Percentiles rank a stretch among this genome's conserved stretches.
These are phyloP conservation scores for Diglossa cyanea DNA, from an alignment of 2,797 vertebrate species.

Conservation along the genomic window DNA sequence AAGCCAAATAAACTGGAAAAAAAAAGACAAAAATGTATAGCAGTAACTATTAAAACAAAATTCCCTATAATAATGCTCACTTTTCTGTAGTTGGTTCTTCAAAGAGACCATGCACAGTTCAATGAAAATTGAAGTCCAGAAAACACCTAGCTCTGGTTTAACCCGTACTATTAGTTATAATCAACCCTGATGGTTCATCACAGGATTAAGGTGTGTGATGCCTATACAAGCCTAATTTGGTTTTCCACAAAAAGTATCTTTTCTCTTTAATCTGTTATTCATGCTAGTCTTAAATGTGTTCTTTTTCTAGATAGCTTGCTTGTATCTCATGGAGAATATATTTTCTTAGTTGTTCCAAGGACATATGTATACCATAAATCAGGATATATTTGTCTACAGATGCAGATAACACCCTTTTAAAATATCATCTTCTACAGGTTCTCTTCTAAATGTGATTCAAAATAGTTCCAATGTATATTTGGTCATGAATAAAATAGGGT, in stretches of 20 bases:
- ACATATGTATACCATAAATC: background rate
- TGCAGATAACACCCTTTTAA: background rate
- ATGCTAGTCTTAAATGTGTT: background rate
- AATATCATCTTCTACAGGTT: background rate
- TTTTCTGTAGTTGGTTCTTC: background rate
- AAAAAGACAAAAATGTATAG: accelerated
- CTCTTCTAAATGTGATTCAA: background rate
- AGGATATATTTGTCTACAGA: background rate
- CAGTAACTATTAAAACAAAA: background rate
- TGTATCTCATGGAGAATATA: background rate
- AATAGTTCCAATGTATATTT: background rate
- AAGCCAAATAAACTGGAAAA: background rate
- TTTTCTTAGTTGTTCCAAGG: background rate
- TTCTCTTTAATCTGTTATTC: background rate
- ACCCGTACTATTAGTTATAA: background rate
- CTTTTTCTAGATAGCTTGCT: background rate
- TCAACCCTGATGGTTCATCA: background rate
- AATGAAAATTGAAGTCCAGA: background rate
- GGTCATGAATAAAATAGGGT: background rate
- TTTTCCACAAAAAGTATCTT: background rate
- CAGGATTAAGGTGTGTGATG: background rate
- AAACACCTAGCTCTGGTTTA: background rate
- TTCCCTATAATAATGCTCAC: background rate
- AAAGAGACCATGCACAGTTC: background rate
- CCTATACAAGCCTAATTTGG: background rate